A percentile compares a stretch with the other conserved stretches of the same genome.
Evolutionary conservation across 92 coral and sea anemone genomes (phyloP).

Genomic region (Zoanthus sociatus): DNA sequence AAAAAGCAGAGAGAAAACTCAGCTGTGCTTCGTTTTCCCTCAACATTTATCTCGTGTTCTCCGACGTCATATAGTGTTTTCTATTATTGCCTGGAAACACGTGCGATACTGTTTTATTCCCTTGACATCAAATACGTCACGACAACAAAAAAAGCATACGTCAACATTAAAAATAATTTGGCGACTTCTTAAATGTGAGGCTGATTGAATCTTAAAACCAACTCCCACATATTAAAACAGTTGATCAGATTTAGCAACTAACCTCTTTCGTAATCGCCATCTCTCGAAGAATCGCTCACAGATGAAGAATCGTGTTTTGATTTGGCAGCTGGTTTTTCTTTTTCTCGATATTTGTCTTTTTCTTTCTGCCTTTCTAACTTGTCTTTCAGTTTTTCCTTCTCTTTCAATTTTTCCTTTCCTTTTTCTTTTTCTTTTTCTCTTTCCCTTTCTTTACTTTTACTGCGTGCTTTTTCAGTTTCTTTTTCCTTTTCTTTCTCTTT

Average conservation of each 20-base stretch:
- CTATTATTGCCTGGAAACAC: no score
- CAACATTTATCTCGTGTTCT: no score
- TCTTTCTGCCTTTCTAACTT: conserved; percentile 14
- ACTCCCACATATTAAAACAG: not conserved
- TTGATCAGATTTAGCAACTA: not conserved
- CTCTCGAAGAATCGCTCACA: conserved; percentile 68
- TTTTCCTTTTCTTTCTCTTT: conserved; percentile 84
- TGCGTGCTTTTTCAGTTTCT: conserved; percentile 64
- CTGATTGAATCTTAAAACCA: no score
- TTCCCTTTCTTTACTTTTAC: conserved; percentile 86
- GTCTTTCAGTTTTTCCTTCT: conserved; percentile 57
- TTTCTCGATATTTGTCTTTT: conserved; percentile 38
- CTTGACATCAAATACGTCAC: no score
- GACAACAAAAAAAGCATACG: no score
- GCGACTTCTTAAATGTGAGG: no score
- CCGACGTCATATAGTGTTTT: no score
- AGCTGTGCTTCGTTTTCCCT: no score
- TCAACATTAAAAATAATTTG: no score
- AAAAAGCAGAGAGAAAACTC: no score
- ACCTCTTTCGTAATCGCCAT: conserved; percentile 80
- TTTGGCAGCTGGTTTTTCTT: conserved; percentile 9
- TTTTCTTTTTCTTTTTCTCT: conserved; percentile 82
- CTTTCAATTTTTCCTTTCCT: conserved; percentile 54
- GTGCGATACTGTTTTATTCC: no score
- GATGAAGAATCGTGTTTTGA: conserved; percentile 31